Percentiles rank a stretch among this genome's conserved stretches.
phyloP scores from a whole-genome alignment of 2,113 vertebrate genomes.

The Hypocryptadius cinnamomeus region DNA sequence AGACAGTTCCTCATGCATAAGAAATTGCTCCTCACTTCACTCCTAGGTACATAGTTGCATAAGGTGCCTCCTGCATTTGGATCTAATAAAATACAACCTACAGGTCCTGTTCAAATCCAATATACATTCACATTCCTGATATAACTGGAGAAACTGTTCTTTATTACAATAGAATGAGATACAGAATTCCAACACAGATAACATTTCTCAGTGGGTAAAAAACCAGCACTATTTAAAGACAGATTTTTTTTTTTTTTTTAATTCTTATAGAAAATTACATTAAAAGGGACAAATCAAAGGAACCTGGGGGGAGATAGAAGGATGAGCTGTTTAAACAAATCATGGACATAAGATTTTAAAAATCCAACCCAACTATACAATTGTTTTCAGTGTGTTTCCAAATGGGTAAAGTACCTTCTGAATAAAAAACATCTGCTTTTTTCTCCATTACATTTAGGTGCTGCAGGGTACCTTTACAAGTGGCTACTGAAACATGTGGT shows the following conservation, averaged over 20 bases:
- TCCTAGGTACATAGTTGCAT: not conserved
- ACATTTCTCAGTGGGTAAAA: not conserved
- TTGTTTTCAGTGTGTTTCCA: not conserved
- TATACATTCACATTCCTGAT: not conserved
- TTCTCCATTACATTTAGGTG: not conserved
- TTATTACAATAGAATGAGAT: not conserved
- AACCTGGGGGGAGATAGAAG: not conserved
- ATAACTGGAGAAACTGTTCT: not conserved
- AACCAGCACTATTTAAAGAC: not conserved
- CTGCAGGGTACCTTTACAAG: not conserved
- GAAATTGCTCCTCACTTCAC: not conserved
- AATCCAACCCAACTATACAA: not conserved
- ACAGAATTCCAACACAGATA: not conserved
- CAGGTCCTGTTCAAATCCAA: not conserved
- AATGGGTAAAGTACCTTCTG: not conserved
- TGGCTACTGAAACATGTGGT: not conserved
- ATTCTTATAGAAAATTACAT: constrained; percentile 23
- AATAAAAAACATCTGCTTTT: not conserved
- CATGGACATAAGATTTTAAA: not conserved
- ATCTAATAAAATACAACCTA: not conserved
- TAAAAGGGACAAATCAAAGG: not conserved
- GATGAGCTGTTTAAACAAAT: not conserved
- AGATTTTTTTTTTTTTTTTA: not conserved
- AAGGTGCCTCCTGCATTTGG: not conserved
- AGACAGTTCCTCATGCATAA: not conserved